Conservation (phyloP, 2,113 vertebrate species). For the Oceanodroma tethys region DNA sequence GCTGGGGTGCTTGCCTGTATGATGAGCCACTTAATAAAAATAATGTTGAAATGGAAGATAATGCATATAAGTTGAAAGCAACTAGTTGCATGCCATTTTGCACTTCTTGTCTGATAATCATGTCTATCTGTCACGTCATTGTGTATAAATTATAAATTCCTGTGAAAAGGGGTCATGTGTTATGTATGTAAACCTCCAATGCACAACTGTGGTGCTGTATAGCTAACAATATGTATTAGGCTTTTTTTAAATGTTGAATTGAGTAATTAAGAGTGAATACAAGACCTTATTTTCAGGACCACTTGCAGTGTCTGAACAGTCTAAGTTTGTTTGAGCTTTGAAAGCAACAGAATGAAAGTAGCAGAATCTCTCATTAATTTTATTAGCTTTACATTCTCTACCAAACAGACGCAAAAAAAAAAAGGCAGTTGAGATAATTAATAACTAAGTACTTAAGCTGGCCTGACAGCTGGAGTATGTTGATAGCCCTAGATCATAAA, state of each 20-base stretch:
- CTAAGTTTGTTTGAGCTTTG: neutral
- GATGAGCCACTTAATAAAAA: neutral
- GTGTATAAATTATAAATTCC: neutral
- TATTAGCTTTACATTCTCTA: neutral
- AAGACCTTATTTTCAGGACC: neutral
- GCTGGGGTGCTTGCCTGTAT: neutral
- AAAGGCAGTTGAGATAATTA: neutral
- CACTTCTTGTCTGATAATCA: slow-evolving; percentile 20
- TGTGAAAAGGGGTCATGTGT: neutral
- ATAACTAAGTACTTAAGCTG: neutral
- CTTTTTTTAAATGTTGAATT: neutral
- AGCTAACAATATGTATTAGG: neutral
- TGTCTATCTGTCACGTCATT: neutral
- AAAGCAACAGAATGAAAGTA: neutral
- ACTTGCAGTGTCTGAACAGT: neutral
- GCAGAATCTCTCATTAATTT: neutral
- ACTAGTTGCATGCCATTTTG: slow-evolving; percentile 33
- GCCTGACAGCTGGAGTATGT: neutral
- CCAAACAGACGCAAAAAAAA: neutral
- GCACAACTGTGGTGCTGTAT: neutral
- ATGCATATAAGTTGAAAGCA: neutral
- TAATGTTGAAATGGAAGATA: neutral
- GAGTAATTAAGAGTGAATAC: neutral
- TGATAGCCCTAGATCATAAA: neutral
- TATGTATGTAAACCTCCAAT: neutral